Evolutionary conservation across 2,797 vertebrate genomes (phyloP).

Genomic region (Mus spretus): DNA sequence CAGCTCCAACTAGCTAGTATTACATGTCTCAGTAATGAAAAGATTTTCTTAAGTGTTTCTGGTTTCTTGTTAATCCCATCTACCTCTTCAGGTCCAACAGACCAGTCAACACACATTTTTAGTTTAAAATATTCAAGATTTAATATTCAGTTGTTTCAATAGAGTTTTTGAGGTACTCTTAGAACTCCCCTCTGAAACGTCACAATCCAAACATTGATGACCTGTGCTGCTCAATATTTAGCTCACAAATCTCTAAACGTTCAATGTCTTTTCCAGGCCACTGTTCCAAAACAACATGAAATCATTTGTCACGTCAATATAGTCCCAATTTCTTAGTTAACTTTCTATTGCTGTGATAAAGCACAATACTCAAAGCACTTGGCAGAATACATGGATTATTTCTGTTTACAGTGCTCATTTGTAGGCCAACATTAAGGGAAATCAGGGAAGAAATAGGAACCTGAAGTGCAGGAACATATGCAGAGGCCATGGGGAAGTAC

Average conservation of each 20-base stretch:
- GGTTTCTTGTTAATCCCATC: neutral
- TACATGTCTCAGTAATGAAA: neutral
- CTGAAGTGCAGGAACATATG: neutral
- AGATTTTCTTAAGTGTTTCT: neutral
- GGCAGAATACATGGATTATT: neutral
- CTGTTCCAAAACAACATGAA: neutral
- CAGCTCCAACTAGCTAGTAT: neutral
- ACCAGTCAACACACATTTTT: neutral
- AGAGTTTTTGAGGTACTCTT: neutral
- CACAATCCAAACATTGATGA: neutral
- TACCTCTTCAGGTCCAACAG: neutral
- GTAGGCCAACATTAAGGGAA: neutral
- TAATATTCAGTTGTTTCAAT: neutral
- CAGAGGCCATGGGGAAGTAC: neutral
- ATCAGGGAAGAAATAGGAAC: neutral
- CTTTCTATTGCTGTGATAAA: neutral
- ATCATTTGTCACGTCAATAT: neutral
- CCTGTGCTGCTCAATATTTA: neutral
- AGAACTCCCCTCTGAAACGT: neutral
- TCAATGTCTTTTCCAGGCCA: neutral
- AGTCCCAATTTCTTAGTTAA: neutral
- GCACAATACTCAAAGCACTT: neutral
- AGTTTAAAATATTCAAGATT: neutral
- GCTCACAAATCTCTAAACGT: neutral
- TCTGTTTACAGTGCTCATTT: neutral